phyloP scores from a whole-genome alignment of 2,113 vertebrate genomes.

The Notothenia rossii region DNA sequence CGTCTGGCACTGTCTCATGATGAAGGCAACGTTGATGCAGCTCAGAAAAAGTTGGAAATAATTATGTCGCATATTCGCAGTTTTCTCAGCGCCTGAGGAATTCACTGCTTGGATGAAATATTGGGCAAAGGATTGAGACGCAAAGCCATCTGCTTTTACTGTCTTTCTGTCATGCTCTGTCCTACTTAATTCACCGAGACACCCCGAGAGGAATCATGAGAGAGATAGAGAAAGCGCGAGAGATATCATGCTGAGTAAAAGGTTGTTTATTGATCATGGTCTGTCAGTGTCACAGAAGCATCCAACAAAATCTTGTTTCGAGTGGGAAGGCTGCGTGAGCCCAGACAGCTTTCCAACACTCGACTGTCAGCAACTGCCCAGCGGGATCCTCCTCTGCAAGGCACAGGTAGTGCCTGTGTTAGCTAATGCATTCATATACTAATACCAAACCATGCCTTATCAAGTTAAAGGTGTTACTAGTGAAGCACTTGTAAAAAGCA shows the following conservation, averaged over 20 bases:
- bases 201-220: conserved; percentile 13
- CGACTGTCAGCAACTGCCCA: conserved; percentile 22
- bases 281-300: conserved; percentile 44
- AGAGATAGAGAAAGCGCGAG: conserved; percentile 6
- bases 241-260: conserved; percentile 30
- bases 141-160: conserved; percentile 65
- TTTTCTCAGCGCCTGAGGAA: conserved; percentile 24
- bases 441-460: conserved; percentile 43
- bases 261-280: conserved; percentile 59
- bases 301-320: conserved; percentile 12
- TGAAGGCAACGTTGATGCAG: conserved; percentile 19
- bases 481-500: background rate
- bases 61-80: conserved; percentile 38
- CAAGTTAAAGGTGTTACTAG: conserved; percentile 44
- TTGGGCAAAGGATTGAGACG: conserved; percentile 59
- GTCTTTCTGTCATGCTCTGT: conserved; percentile 63
- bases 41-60: conserved; percentile 39
- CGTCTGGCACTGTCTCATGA: conserved; percentile 17
- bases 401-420: conserved; percentile 43
- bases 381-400: conserved; percentile 16
- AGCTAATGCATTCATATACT: conserved; percentile 43
- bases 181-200: conserved; percentile 53
- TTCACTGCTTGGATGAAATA: conserved; percentile 50
- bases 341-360: conserved; percentile 13
- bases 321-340: background rate